Conservation (phyloP, 2,888 invertebrate species). For the Nemotelus nigrinus region DNA sequence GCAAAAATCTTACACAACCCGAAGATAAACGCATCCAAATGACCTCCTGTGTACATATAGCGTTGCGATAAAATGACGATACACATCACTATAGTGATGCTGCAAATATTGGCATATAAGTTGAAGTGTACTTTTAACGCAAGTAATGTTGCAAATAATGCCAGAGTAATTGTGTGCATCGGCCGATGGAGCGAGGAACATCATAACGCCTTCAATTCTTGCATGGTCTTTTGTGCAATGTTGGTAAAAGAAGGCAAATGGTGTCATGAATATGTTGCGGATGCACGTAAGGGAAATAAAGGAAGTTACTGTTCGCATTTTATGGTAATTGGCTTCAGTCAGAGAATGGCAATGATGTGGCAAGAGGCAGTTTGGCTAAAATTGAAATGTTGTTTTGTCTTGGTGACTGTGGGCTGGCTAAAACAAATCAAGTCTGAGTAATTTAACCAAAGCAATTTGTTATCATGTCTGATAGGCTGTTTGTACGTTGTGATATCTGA, state of each 20-base stretch:
- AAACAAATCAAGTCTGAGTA: neutral
- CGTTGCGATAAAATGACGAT: too few relatives aligned
- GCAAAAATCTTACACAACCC: slow-evolving; percentile 14
- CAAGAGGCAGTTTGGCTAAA: neutral
- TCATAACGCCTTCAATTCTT: slow-evolving; percentile 7
- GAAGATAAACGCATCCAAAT: neutral
- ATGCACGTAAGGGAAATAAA: slow-evolving; percentile 10
- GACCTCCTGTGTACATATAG: neutral
- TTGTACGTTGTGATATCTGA: too few relatives aligned
- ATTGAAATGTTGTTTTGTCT: slow-evolving; percentile 15
- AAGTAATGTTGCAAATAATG: neutral
- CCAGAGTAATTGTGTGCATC: neutral
- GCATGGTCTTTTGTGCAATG: neutral
- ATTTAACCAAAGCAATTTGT: slow-evolving; percentile 12
- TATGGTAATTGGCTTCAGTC: slow-evolving; percentile 31
- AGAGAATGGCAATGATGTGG: neutral
- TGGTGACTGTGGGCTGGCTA: neutral
- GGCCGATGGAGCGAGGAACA: neutral
- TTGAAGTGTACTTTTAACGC: neutral
- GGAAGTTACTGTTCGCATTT: slow-evolving; percentile 27
- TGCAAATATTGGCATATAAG: too few relatives aligned
- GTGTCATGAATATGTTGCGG: neutral
- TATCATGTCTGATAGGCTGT: neutral
- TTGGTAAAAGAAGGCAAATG: neutral
- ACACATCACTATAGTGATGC: too few relatives aligned